These are phyloP conservation scores for Crocidura indochinensis DNA, from an alignment of 2,797 vertebrate species.

Conservation along the genomic window DNA sequence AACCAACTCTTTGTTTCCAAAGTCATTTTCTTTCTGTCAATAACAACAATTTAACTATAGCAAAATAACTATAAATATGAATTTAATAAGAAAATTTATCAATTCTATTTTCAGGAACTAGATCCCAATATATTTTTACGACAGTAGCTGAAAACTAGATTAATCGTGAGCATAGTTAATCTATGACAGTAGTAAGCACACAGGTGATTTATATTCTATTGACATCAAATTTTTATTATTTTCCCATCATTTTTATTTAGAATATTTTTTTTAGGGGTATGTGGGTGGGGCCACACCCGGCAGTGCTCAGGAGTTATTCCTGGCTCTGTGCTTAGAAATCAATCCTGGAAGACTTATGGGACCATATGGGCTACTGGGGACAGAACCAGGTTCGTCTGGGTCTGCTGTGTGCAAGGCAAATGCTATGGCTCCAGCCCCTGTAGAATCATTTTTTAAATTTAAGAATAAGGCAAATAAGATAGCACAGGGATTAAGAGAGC, in stretches of 20 bases:
- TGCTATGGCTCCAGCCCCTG: no score
- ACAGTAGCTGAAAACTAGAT: conserved; percentile 10
- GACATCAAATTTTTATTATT: neutral
- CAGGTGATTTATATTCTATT: neutral
- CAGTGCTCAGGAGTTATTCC: no score
- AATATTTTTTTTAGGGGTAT: no score
- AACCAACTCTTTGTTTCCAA: conserved; percentile 1
- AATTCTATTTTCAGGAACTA: neutral
- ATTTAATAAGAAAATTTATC: conserved; percentile 1
- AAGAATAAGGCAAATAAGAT: no score
- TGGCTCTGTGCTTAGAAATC: no score
- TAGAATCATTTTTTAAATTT: neutral
- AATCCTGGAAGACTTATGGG: no score
- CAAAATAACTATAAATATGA: conserved; percentile 32
- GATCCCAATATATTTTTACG: neutral
- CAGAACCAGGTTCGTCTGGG: no score
- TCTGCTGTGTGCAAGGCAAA: no score
- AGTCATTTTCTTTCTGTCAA: conserved; percentile 41
- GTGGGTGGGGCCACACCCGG: no score
- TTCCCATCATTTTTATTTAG: neutral
- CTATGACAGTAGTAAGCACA: neutral
- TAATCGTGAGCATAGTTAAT: conserved; percentile 25
- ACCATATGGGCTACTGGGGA: no score
- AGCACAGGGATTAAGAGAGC: no score
- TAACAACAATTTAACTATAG: conserved; percentile 11